Conservation (phyloP, 2,113 vertebrate genomes). For the Colius striatus region DNA sequence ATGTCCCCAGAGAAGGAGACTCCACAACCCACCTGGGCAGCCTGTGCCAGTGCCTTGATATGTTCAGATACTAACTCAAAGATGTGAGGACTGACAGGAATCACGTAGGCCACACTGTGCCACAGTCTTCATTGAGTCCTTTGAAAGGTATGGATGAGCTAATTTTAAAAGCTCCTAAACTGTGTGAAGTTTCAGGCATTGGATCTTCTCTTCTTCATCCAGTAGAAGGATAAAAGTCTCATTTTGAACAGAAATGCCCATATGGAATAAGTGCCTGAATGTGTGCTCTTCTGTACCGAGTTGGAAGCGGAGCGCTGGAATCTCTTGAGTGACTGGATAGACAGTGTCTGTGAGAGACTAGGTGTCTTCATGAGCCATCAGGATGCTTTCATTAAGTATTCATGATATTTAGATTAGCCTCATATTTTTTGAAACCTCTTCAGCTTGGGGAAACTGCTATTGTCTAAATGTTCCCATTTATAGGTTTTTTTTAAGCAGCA, state of each 20-base stretch:
- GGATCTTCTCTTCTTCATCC: background rate
- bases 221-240: background rate
- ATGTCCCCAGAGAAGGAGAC: too few relatives aligned
- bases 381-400: background rate
- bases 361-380: background rate
- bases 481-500: background rate
- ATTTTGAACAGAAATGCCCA: background rate
- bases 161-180: background rate
- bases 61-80: too few relatives aligned
- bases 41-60: too few relatives aligned
- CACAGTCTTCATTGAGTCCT: background rate
- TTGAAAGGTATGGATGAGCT: background rate
- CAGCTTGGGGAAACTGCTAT: background rate
- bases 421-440: background rate
- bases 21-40: too few relatives aligned
- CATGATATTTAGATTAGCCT: slow-evolving; percentile 16
- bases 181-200: rapidly evolving
- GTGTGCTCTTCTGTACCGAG: background rate
- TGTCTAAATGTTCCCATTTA: background rate
- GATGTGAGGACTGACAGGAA: background rate
- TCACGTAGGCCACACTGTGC: background rate
- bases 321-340: background rate
- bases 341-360: background rate
- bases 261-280: rapidly evolving
- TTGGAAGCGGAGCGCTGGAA: background rate